phyloP scores from a whole-genome alignment of 1,140 invertebrate genomes.

The Sitobion miscanthi region DNA sequence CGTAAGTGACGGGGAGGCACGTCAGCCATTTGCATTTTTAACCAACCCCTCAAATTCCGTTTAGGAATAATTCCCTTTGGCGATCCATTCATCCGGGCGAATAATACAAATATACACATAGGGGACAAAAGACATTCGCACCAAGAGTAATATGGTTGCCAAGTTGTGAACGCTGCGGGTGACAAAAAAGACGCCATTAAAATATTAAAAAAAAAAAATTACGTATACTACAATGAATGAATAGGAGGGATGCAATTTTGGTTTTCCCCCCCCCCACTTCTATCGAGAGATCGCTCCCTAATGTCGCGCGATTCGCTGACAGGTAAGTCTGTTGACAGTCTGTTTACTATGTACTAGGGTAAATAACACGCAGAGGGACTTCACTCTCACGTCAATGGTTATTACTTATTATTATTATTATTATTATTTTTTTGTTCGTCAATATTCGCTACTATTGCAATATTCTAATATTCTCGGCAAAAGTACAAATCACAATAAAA shows the following conservation, averaged over 20 bases:
- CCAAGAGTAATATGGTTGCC: constrained; percentile 50
- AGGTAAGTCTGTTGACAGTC: constrained; percentile 39
- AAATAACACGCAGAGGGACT: neutral
- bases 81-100: constrained; percentile 45
- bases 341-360: neutral
- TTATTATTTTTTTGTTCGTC: neutral
- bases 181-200: constrained; percentile 52
- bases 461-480: neutral
- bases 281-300: constrained; percentile 23
- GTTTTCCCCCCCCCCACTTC: constrained; percentile 24
- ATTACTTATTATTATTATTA: constrained; percentile 20
- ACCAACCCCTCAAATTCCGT: constrained; percentile 53
- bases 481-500: neutral
- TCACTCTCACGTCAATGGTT: neutral
- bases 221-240: constrained; percentile 48
- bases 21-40: constrained; percentile 55
- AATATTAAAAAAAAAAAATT: constrained; percentile 33
- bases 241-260: constrained; percentile 48
- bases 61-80: constrained; percentile 54
- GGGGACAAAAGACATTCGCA: constrained; percentile 48
- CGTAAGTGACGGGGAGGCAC: constrained; percentile 36
- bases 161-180: constrained; percentile 51
- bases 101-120: constrained; percentile 46
- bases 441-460: neutral
- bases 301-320: constrained; percentile 36